Percentiles rank a stretch among this genome's conserved stretches.
These are phyloP conservation scores for Pollenia angustigena DNA, from an alignment of 2,888 invertebrate species.

Conservation along the genomic window DNA sequence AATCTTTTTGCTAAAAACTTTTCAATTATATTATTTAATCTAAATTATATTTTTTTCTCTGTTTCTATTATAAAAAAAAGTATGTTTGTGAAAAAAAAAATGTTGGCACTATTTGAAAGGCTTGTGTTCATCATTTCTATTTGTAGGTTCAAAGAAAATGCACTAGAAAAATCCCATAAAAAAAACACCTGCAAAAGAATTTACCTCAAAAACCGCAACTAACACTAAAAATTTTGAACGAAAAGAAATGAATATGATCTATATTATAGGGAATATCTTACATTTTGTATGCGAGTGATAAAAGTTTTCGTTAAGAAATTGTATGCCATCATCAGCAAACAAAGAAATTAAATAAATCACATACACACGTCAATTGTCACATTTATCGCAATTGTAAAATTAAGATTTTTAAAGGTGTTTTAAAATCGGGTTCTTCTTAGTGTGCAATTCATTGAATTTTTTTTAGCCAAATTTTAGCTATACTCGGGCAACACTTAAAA, in stretches of 20 bases:
- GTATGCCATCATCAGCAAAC: not conserved
- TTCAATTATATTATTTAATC: too few relatives aligned
- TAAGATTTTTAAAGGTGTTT: too few relatives aligned
- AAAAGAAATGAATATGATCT: not conserved
- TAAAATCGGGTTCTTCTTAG: too few relatives aligned
- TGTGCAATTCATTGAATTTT: too few relatives aligned
- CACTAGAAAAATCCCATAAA: conserved; percentile 46
- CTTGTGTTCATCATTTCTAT: conserved; percentile 54
- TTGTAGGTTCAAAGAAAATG: conserved; percentile 27
- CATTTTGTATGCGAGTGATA: not conserved
- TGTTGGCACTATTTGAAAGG: conserved; percentile 31
- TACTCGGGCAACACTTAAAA: too few relatives aligned
- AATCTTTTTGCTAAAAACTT: too few relatives aligned
- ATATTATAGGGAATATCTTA: conserved; percentile 1
- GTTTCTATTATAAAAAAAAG: not conserved
- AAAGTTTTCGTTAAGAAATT: not conserved
- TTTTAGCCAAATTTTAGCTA: too few relatives aligned
- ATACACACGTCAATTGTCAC: too few relatives aligned
- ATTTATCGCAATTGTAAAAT: too few relatives aligned
- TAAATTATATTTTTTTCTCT: too few relatives aligned
- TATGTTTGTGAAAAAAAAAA: not conserved
- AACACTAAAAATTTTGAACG: not conserved
- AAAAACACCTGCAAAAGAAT: conserved; percentile 53
- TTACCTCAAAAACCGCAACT: conserved; percentile 25
- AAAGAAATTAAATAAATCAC: too few relatives aligned